A percentile compares a stretch with the other conserved stretches of the same genome.
These are phyloP conservation scores for Zoanthus solanderi DNA, from an alignment of 92 coral and sea anemone genomes.

Conservation along the genomic window DNA sequence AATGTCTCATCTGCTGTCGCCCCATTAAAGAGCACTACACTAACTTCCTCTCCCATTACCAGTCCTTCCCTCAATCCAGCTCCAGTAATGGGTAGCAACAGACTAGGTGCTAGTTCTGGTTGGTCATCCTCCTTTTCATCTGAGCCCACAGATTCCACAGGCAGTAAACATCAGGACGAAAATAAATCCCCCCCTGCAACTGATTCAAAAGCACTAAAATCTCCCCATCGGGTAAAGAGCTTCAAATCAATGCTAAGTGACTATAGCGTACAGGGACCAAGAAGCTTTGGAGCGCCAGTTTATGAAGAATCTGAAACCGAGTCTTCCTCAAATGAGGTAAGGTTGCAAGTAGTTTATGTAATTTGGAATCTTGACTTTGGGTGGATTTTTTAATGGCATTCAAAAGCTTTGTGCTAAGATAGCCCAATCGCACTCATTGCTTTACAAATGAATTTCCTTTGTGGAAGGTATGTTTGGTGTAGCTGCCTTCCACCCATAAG, in stretches of 20 bases:
- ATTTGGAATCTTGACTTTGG: not conserved
- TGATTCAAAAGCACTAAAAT: not conserved
- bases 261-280: slow-evolving; percentile 85
- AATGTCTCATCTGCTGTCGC: not conserved
- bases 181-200: slow-evolving; percentile 14
- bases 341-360: not conserved
- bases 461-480: too few relatives aligned
- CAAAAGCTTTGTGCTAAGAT: not conserved
- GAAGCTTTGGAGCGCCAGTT: slow-evolving; percentile 72
- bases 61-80: slow-evolving; percentile 74
- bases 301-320: slow-evolving; percentile 55
- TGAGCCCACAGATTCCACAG: slow-evolving; percentile 48
- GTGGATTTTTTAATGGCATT: not conserved
- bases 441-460: too few relatives aligned
- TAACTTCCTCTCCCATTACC: slow-evolving; percentile 15
- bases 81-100: slow-evolving; percentile 87
- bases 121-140: slow-evolving; percentile 97
- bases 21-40: not conserved
- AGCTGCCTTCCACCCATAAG: too few relatives aligned
- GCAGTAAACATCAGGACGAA: slow-evolving; percentile 29
- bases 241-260: slow-evolving; percentile 83
- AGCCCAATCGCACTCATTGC: not conserved
- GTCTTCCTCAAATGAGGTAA: slow-evolving; percentile 14
- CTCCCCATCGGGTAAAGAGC: slow-evolving; percentile 65
- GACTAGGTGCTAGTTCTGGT: slow-evolving; percentile 86